Evolutionary conservation across 2,888 invertebrate genomes (phyloP).

Genomic region (Amphimallon solstitiale): DNA sequence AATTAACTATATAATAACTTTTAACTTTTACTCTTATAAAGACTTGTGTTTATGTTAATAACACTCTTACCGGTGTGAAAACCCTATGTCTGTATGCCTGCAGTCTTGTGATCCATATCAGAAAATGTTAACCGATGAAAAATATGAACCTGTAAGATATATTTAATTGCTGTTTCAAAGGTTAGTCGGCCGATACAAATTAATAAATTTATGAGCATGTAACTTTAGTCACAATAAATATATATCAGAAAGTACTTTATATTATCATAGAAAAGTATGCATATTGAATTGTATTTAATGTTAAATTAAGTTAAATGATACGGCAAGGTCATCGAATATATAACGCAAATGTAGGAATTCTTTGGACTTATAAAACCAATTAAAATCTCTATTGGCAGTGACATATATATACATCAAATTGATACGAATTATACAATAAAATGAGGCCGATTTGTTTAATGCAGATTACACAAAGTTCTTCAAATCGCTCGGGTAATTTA

Average conservation of each 20-base stretch:
- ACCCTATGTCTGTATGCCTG: too few relatives aligned
- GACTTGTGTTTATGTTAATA: too few relatives aligned
- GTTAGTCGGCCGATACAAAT: too few relatives aligned
- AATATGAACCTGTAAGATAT: too few relatives aligned
- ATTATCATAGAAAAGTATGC: slow-evolving; percentile 7
- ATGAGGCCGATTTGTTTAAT: slow-evolving; percentile 24
- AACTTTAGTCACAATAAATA: too few relatives aligned
- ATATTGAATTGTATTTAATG: neutral
- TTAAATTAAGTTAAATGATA: slow-evolving; percentile 4
- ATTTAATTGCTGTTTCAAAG: too few relatives aligned
- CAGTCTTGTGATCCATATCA: too few relatives aligned
- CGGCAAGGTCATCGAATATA: slow-evolving; percentile 19
- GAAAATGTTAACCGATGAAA: too few relatives aligned
- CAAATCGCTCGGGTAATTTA: slow-evolving; percentile 27
- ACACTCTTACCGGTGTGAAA: too few relatives aligned
- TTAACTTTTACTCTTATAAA: too few relatives aligned
- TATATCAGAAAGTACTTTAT: neutral
- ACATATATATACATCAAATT: slow-evolving; percentile 10
- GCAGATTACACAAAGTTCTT: slow-evolving; percentile 30
- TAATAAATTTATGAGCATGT: too few relatives aligned
- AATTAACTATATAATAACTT: too few relatives aligned
- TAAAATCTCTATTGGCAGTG: slow-evolving; percentile 31
- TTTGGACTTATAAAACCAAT: slow-evolving; percentile 23
- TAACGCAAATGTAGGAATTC: slow-evolving; percentile 23
- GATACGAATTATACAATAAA: slow-evolving; percentile 30